Evolutionary conservation across 2,888 invertebrate genomes (phyloP), one percentile per base, ranked within the genome.

Genomic region (Drosophila mercatorum): DNA sequence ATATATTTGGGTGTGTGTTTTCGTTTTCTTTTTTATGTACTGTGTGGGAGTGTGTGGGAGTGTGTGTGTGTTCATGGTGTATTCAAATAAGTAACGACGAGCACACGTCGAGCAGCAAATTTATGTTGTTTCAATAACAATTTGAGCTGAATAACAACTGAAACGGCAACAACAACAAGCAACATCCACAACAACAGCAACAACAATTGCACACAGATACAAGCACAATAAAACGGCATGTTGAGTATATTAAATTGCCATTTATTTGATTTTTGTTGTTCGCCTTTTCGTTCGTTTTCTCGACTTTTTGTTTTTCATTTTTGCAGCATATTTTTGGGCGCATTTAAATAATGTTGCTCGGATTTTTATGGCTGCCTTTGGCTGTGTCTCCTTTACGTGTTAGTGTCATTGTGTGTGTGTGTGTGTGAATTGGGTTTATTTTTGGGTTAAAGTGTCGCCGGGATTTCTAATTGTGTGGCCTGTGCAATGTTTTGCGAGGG

Each of bases 221-320:
- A 78, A 61, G 52, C 51, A 58, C 53, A 74, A 76, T 73, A 68
- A 81, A 88, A 86, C 75, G 73, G 70, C 75, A 80, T 88, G 82
- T 86, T 86, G 86, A 86, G 86, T 87, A 80, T 88, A 87, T 87
- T 88, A 87, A 87, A 87, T 88, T 88, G 88, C 70, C 87, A 86
- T 88, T 87, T 88, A 86, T 86, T 87, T 82, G 82, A 87, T 80
- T 87, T 83, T 87, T 80, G 75, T 75, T 81, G 65, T 80, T 75
- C 61, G 59, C 56, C 62, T 68, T 77, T 77, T 66, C 64, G 66
- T 40, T 47, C 26, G 11, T 62, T 59, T 28, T 11, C 7, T 31
- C 55, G 31, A 51, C 31, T 55, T 69, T 58, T 75, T 41, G 55
- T 36, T 43, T 53, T 57, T 64, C 56, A 31, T 68, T 65, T 65